Conservation (phyloP, 2,888 invertebrate genomes). For the Drosophila austrosaltans region DNA sequence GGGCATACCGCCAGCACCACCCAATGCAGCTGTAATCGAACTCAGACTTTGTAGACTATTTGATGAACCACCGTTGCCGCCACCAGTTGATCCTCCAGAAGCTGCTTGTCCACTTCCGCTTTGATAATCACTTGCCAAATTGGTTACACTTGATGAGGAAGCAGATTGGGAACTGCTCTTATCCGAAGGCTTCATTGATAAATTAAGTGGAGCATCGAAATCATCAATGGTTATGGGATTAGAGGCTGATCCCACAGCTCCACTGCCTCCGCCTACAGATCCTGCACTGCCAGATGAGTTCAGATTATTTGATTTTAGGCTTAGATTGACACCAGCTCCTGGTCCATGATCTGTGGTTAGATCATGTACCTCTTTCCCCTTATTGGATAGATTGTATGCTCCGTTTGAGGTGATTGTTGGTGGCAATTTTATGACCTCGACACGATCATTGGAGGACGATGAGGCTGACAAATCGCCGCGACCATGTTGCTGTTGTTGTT, state of each 20-base stretch:
- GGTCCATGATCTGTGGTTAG: constrained; percentile 75
- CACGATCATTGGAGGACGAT: constrained; percentile 85
- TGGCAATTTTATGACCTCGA: constrained; percentile 92
- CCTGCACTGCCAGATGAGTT: constrained; percentile 37
- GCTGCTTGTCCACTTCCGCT: constrained; percentile 22
- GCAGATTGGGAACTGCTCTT: constrained; percentile 60
- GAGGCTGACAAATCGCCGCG: constrained; percentile 1
- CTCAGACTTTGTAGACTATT: constrained; percentile 83
- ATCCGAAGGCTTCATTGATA: constrained; percentile 89
- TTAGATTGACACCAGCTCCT: constrained; percentile 81
- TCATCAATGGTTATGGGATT: constrained; percentile 85
- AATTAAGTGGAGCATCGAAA: constrained; percentile 91
- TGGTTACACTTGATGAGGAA: constrained; percentile 34
- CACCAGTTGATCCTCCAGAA: constrained; percentile 25
- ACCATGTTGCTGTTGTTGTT: constrained; percentile 12
- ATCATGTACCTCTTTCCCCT: constrained; percentile 81
- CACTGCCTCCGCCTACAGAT: constrained; percentile 18
- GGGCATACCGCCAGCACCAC: constrained; percentile 70
- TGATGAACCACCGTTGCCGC: constrained; percentile 64
- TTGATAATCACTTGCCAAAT: constrained; percentile 60
- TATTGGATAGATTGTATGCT: constrained; percentile 83
- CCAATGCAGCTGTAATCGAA: constrained; percentile 83
- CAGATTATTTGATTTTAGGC: constrained; percentile 74
- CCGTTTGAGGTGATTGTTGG: constrained; percentile 87
- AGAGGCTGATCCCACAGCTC: constrained; percentile 77